Percentiles rank a stretch among this genome's conserved stretches.
Conservation (phyloP, 2,888 invertebrate species). For the Chirona hameri region DNA sequence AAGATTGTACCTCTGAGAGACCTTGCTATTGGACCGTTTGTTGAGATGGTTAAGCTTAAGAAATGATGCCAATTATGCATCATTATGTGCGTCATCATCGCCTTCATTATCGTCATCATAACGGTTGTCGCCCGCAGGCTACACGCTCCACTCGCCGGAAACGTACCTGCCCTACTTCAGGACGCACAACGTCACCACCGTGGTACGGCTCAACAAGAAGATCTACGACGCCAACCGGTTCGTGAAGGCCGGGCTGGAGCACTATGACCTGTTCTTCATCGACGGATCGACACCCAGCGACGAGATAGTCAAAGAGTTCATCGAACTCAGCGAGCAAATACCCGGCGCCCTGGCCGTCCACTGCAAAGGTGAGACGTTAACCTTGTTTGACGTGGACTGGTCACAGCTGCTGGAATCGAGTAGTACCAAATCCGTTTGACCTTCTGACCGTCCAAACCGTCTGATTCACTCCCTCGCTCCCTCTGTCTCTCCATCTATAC, state of each 20-base stretch:
- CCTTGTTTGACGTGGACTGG: too few relatives aligned
- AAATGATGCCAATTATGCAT: too few relatives aligned
- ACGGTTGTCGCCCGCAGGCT: slow-evolving; percentile 44
- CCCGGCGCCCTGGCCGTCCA: slow-evolving; percentile 93
- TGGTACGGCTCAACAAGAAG: slow-evolving; percentile 86
- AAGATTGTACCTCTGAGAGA: too few relatives aligned
- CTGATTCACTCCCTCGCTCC: too few relatives aligned
- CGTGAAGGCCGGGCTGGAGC: slow-evolving; percentile 82
- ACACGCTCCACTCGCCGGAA: slow-evolving; percentile 77
- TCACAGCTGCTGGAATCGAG: too few relatives aligned
- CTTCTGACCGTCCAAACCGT: too few relatives aligned
- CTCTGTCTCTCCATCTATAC: too few relatives aligned
- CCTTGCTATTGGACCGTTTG: too few relatives aligned
- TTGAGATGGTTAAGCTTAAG: too few relatives aligned
- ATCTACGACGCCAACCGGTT: slow-evolving; percentile 85
- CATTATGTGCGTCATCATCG: too few relatives aligned
- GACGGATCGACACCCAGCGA: slow-evolving; percentile 94
- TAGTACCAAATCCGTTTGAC: too few relatives aligned
- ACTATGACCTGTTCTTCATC: slow-evolving; percentile 91
- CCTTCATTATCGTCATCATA: too few relatives aligned
- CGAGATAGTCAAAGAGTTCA: slow-evolving; percentile 80
- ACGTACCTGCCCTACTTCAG: slow-evolving; percentile 90
- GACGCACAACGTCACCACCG: slow-evolving; percentile 74
- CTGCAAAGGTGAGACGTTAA: slow-evolving; percentile 74
- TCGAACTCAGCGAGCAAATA: slow-evolving; percentile 79